Base-by-base conservation (phyloP, 2,797 vertebrate genomes). In the Sciurus vulgaris region DNA sequence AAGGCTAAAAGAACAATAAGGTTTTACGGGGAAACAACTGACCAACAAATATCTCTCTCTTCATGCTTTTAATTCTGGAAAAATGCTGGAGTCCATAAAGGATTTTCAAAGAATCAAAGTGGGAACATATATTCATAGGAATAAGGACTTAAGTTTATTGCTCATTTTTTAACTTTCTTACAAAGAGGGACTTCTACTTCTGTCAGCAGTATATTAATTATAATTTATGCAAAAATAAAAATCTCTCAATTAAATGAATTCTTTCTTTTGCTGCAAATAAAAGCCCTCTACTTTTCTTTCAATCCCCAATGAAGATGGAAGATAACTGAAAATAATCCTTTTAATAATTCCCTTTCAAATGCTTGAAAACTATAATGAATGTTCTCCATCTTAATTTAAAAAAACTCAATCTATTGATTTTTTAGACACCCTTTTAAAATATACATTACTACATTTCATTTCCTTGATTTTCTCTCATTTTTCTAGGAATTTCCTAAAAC, bases 1-100 rank as follows among this genome's bases (percentile, higher is more conserved):
- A 79, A 91, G 49, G 14, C 88, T 94, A 86, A 96, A 92, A 76
- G 49, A 84, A 83, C 95, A 95, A 44, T 70, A 79, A 78, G 44
- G 24, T 59, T 89, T 67, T 67, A 33, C 7, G 22, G 7, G 3
- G 26, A n/a, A 61, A 65, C 74, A 67, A 44, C 47, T 4, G 72
- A 90, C 59, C 35, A 95, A 85, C n/a, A 81, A 93, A 67, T 85
- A 28, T 33, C 7, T 91, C 51, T 85, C 20, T 30, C 28, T 94
- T 59, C 65, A 77, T 59, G 47, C 49, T 92, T 85, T 87, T 56
- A 86, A 86, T 54, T 83, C 78, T 79, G 41, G 41, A 88, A 69
- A 96, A 87, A 93, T 56, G 44, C 38, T 35, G 44, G 77, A 67
- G 17, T 88, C 61, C 33, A 15, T 56, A 61, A 5, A 83, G 5